phyloP scores from a whole-genome alignment of 2,113 vertebrate genomes.

The Lamprologus speciosus region DNA sequence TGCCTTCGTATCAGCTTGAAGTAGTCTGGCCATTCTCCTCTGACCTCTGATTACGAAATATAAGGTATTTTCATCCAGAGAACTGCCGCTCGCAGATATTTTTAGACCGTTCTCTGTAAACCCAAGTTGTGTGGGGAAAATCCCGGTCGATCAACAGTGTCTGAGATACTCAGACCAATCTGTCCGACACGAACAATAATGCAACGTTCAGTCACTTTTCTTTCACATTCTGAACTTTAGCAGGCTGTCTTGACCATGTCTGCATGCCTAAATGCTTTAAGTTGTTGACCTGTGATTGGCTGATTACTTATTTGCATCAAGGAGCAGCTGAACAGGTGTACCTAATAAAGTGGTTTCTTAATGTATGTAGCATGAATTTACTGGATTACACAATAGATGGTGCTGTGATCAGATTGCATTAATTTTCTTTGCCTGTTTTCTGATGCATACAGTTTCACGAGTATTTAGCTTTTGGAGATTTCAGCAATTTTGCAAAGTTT shows the following conservation, averaged over 20 bases:
- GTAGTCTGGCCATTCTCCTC: background rate
- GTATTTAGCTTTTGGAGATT: background rate
- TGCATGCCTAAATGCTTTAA: background rate
- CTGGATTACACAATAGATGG: background rate
- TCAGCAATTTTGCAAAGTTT: background rate
- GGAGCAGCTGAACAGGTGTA: background rate
- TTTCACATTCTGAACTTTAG: background rate
- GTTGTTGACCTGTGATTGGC: background rate
- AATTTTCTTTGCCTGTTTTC: background rate
- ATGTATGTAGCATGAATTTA: background rate
- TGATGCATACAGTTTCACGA: background rate
- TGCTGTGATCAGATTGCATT: background rate
- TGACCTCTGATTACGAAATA: background rate
- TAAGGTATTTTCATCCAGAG: background rate
- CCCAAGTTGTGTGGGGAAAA: background rate
- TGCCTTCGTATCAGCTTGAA: background rate
- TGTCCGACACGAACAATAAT: background rate
- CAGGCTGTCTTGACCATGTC: background rate
- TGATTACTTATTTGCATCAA: background rate
- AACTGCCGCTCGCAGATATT: background rate
- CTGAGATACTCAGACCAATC: background rate
- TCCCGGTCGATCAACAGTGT: background rate
- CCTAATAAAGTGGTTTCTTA: background rate
- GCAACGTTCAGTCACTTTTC: background rate
- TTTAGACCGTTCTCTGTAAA: background rate